Conservation (phyloP, 2,888 invertebrate species). For the Andrena dorsata region DNA sequence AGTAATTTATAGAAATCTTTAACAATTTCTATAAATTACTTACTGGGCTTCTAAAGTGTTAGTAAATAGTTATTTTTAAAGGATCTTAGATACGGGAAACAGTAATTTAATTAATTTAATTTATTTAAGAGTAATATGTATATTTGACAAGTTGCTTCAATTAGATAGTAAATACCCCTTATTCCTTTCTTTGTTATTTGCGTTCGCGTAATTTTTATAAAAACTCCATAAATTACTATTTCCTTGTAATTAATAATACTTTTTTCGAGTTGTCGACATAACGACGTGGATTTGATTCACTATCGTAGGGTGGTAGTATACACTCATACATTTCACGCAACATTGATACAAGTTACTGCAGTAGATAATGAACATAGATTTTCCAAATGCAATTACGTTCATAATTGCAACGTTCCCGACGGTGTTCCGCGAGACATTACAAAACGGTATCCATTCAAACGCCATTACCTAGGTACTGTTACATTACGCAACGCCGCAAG, state of each 20-base stretch:
- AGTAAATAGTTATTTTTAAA: too few relatives aligned
- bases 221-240: neutral
- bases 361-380: conserved; percentile 21
- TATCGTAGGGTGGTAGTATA: neutral
- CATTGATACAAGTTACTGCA: neutral
- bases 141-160: too few relatives aligned
- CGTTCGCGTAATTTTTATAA: neutral
- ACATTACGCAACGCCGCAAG: neutral
- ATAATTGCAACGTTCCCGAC: conserved; percentile 12
- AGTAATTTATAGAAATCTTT: too few relatives aligned
- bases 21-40: too few relatives aligned
- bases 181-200: neutral
- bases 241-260: neutral
- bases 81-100: too few relatives aligned
- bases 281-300: neutral
- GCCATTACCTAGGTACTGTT: conserved; percentile 12
- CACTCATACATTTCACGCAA: neutral
- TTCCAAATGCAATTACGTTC: conserved; percentile 6
- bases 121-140: too few relatives aligned
- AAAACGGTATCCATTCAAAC: conserved; percentile 17
- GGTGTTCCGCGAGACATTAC: conserved; percentile 2
- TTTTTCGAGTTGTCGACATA: neutral
- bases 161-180: too few relatives aligned
- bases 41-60: too few relatives aligned
- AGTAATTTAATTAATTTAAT: neutral